A percentile compares a stretch with the other conserved stretches of the same genome.
Evolutionary conservation across 2,113 vertebrate species (phyloP).

Genomic region (Pituophis catenifer): DNA sequence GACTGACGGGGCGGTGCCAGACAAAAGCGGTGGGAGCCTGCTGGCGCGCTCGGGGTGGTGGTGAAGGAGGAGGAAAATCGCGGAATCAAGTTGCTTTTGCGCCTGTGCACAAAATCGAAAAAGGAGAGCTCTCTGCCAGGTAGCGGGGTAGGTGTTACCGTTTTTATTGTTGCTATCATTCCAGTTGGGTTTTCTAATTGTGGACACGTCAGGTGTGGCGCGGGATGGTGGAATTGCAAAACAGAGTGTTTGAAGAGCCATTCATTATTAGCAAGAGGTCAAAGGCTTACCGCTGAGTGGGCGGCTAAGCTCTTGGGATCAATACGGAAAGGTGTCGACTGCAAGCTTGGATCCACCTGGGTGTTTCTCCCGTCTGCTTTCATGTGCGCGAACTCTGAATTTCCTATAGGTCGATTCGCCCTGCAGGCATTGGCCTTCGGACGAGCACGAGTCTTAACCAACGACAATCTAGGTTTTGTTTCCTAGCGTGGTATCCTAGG

Average conservation of each 20-base stretch:
- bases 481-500: not conserved
- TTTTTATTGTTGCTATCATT: not conserved
- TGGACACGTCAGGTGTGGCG: too few species aligned
- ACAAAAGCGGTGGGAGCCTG: not conserved
- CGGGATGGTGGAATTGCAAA: not conserved
- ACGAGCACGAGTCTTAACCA: not conserved
- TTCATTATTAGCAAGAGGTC: not conserved
- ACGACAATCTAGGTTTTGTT: not conserved
- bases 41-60: not conserved
- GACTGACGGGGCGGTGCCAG: too few species aligned
- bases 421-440: not conserved
- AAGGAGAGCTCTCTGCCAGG: not conserved
- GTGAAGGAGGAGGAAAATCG: not conserved
- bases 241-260: not conserved
- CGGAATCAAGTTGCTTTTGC: not conserved
- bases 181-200: not conserved
- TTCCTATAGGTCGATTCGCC: not conserved
- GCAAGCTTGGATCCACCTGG: not conserved
- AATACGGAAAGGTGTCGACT: not conserved
- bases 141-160: not conserved
- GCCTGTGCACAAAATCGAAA: not conserved
- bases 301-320: not conserved
- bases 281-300: not conserved
- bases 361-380: not conserved
- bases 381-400: not conserved